A percentile compares a stretch with the other conserved stretches of the same genome.
Conservation (phyloP, 2,113 vertebrate genomes). For the Pseudorectes ferrugineus region DNA sequence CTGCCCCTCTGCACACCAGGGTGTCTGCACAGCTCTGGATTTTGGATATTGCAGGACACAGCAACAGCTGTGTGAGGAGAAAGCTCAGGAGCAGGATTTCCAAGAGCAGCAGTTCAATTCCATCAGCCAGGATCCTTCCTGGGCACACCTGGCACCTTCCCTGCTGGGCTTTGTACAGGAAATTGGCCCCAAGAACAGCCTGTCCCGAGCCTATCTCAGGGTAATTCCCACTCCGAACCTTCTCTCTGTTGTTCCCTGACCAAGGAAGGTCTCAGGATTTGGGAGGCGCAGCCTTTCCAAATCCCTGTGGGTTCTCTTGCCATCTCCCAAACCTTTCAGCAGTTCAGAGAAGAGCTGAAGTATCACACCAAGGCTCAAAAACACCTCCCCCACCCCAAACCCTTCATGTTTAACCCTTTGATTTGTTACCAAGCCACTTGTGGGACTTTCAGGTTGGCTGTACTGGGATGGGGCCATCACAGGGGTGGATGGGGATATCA, state of each 20-base stretch:
- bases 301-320: background rate
- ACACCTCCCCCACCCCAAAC: rapidly evolving
- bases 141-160: background rate
- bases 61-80: background rate
- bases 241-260: background rate
- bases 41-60: background rate
- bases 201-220: background rate
- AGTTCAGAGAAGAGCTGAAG: background rate
- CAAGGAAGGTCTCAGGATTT: background rate
- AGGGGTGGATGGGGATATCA: background rate
- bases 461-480: background rate
- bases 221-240: background rate
- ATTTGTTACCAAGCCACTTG: background rate
- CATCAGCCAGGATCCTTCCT: background rate
- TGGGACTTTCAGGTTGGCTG: background rate
- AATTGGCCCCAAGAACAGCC: background rate
- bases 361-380: background rate
- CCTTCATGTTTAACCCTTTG: background rate
- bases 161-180: background rate
- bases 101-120: background rate
- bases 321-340: background rate
- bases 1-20: background rate
- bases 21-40: background rate
- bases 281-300: background rate
- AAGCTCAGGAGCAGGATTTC: background rate